phyloP scores from a whole-genome alignment of 2,113 vertebrate species.

The Coregonus clupeaformis region DNA sequence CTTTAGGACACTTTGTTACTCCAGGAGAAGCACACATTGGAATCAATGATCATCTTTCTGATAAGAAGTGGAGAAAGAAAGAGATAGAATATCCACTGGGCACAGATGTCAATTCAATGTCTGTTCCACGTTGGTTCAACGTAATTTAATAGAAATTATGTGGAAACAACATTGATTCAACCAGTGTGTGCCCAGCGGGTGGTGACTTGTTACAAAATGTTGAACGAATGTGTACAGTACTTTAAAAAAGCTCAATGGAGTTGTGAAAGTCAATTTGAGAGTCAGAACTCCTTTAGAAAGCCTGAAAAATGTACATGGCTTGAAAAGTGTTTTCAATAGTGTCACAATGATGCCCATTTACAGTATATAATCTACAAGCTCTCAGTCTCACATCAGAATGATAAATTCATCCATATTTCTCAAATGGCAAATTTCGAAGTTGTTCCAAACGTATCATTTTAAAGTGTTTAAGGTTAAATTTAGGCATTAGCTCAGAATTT shows the following conservation, averaged over 20 bases:
- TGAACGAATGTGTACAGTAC: conserved; percentile 12
- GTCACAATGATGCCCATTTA: neutral
- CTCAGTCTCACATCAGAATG: neutral
- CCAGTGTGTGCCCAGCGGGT: neutral
- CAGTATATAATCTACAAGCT: neutral
- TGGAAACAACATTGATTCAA: too few species aligned
- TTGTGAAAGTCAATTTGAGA: conserved; percentile 16
- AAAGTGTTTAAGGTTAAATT: too few species aligned
- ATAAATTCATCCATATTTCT: neutral
- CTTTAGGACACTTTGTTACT: conserved; percentile 27
- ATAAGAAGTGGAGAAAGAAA: neutral
- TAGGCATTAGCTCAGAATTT: too few species aligned
- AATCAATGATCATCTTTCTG: neutral
- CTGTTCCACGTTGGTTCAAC: too few species aligned
- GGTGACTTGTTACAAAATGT: neutral
- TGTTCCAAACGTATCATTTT: too few species aligned
- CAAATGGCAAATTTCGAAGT: too few species aligned
- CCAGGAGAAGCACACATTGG: neutral
- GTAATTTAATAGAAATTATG: too few species aligned
- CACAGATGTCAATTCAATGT: too few species aligned
- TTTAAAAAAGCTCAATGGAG: conserved; percentile 14
- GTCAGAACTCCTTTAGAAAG: conserved; percentile 23
- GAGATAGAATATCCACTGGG: neutral
- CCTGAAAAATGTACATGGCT: conserved; percentile 22
- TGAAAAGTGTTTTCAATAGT: conserved; percentile 16